phyloP scores from a whole-genome alignment of 2,888 invertebrate genomes.

The Andrena chrysosceles region DNA sequence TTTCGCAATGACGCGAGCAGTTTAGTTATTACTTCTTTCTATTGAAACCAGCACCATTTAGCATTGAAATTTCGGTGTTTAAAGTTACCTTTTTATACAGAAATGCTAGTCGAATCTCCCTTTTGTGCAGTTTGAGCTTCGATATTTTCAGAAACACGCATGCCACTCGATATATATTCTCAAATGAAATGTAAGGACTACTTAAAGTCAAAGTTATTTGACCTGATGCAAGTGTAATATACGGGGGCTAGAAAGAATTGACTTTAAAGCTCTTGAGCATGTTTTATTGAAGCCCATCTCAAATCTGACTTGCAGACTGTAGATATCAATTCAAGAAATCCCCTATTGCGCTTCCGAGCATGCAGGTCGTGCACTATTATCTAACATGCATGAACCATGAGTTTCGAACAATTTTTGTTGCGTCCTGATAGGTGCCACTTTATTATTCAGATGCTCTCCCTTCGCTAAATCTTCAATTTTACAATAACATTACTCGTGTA shows the following conservation, averaged over 20 bases:
- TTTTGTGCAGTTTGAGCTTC: too few relatives aligned
- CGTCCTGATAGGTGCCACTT: not conserved
- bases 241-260: not conserved
- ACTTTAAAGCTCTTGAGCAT: slow-evolving; percentile 15
- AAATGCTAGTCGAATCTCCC: too few relatives aligned
- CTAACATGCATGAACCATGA: slow-evolving; percentile 5
- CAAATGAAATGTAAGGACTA: too few relatives aligned
- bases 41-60: too few relatives aligned
- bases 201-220: not conserved
- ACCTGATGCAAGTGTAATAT: not conserved
- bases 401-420: slow-evolving; percentile 10
- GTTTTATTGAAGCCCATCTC: slow-evolving; percentile 30
- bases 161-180: too few relatives aligned
- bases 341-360: slow-evolving; percentile 8
- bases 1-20: too few relatives aligned
- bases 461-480: not conserved
- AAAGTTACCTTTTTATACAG: too few relatives aligned
- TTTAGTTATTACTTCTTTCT: too few relatives aligned
- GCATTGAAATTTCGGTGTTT: too few relatives aligned
- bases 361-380: slow-evolving; percentile 15
- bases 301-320: slow-evolving; percentile 32
- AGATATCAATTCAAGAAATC: slow-evolving; percentile 36
- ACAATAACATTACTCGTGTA: too few relatives aligned
- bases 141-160: too few relatives aligned
- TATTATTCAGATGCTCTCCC: not conserved